Percentiles rank a stretch among this genome's conserved stretches.
phyloP scores from a whole-genome alignment of 2,888 invertebrate genomes.

The Cantharis rufa region DNA sequence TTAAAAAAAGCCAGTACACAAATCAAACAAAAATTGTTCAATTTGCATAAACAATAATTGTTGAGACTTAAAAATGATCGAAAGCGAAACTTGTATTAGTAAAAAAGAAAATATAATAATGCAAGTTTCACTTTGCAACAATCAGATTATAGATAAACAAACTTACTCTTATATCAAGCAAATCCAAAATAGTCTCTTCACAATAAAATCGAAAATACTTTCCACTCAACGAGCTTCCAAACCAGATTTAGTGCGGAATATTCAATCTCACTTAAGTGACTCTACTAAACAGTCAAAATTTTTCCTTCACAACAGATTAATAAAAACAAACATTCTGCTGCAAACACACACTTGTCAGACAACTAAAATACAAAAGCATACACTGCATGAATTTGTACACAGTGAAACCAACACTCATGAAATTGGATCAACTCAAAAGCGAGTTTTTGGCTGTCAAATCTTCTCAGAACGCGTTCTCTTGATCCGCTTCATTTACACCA shows the following conservation, averaged over 20 bases:
- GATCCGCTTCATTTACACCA: neutral
- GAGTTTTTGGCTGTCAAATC: neutral
- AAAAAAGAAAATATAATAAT: neutral
- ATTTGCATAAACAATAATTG: neutral
- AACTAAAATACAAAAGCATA: conserved; percentile 5
- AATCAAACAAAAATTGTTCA: neutral
- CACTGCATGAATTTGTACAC: conserved; percentile 4
- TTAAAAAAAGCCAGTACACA: neutral
- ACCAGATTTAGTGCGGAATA: conserved; percentile 25
- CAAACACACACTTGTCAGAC: conserved; percentile 16
- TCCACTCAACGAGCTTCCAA: conserved; percentile 26
- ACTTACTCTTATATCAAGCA: conserved; percentile 29
- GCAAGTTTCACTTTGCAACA: conserved; percentile 3
- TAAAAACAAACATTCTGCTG: conserved; percentile 20
- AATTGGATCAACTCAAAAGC: neutral
- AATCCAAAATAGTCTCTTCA: neutral
- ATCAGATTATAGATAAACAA: conserved; percentile 24
- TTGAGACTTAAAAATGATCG: neutral
- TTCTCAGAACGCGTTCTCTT: neutral
- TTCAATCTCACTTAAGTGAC: conserved; percentile 28
- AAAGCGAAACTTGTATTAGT: neutral
- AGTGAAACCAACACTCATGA: neutral
- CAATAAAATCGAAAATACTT: conserved; percentile 25
- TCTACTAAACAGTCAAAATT: conserved; percentile 21
- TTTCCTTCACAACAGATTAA: conserved; percentile 26